Base-by-base conservation (phyloP, 2,113 vertebrate species). In the Sceloporus undulatus region DNA sequence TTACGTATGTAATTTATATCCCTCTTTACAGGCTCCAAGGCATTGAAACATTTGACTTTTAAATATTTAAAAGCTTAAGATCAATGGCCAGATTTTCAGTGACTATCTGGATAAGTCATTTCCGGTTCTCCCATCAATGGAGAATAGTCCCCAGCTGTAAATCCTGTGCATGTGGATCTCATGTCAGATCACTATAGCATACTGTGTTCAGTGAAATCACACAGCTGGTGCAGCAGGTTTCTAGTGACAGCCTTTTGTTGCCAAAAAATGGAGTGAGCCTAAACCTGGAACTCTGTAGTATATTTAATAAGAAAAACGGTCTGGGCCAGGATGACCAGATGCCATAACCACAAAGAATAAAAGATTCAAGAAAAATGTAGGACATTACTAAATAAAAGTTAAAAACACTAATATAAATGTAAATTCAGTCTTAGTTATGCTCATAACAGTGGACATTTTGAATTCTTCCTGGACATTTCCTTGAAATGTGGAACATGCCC, bases 1-100 rank as follows among this genome's bases (percentile, higher is more conserved):
- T 62, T 16, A 14, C 11, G 1, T 62, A 62, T 48, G 48, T 48
- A 48, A 48, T 48, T 48, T 48, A 48, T 62, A 14, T 62, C 59
- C 11, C 59, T 16, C 11, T 14, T 62, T 14, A 16, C 13, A 62
- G 59, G 59, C 13, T 18, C 59, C 13, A 62, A 1, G 13, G 11
- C 13, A 62, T 13, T 62, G 59, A 62, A 62, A 62, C 59, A 62
- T 14, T 62, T 62, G 59, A 4, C 3, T 18, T 71, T 27, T 29
- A 71, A 71, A 71, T 29, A 71, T n/a, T 74, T 87, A 81, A 48
- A 87, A 73, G 52, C 38, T 87, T 75, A 77, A 84, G 48, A 84
- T 40, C 73, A 77, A 4, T 40, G 65, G 23, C 29, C 38, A 27
- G 71, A 56, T 56, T 25, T 87, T 34, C 38, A 34, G 34, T 38